phyloP scores from a whole-genome alignment of 2,888 invertebrate species.

The Ophion costatus region DNA sequence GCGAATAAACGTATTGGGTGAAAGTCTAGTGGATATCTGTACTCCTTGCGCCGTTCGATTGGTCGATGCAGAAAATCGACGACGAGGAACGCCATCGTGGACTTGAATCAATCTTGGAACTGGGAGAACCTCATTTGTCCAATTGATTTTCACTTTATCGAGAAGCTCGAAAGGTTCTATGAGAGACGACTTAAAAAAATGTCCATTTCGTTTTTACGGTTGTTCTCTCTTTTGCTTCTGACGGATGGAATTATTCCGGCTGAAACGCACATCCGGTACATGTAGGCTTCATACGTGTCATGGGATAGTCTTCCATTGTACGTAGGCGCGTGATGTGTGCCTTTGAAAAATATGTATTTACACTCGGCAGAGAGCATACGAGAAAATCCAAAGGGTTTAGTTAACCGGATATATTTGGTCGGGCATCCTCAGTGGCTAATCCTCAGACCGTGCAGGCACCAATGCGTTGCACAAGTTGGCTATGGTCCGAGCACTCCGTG shows the following conservation, averaged over 20 bases:
- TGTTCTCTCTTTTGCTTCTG: not conserved
- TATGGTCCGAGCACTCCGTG: conserved; percentile 44
- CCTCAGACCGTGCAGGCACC: conserved; percentile 52
- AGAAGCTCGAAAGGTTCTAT: not conserved
- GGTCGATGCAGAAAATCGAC: not conserved
- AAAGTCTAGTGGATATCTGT: not conserved
- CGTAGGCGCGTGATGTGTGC: conserved; percentile 8
- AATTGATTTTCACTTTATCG: not conserved
- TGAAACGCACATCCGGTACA: not conserved
- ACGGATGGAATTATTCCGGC: not conserved
- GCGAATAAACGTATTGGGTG: not conserved
- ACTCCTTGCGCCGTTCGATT: not conserved
- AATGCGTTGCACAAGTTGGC: conserved; percentile 58
- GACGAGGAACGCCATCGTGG: not conserved
- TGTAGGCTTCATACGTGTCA: not conserved
- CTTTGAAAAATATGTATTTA: conserved; percentile 28
- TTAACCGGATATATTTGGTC: conserved; percentile 62
- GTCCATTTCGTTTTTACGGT: not conserved
- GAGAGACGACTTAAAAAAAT: not conserved
- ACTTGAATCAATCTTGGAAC: not conserved
- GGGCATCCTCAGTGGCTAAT: conserved; percentile 55
- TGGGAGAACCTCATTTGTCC: not conserved
- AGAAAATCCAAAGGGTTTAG: conserved; percentile 44
- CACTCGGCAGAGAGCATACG: conserved; percentile 27
- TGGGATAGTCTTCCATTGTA: not conserved